These are phyloP conservation scores for Heliconius himera DNA, from an alignment of 1,140 invertebrate species.

Conservation along the genomic window DNA sequence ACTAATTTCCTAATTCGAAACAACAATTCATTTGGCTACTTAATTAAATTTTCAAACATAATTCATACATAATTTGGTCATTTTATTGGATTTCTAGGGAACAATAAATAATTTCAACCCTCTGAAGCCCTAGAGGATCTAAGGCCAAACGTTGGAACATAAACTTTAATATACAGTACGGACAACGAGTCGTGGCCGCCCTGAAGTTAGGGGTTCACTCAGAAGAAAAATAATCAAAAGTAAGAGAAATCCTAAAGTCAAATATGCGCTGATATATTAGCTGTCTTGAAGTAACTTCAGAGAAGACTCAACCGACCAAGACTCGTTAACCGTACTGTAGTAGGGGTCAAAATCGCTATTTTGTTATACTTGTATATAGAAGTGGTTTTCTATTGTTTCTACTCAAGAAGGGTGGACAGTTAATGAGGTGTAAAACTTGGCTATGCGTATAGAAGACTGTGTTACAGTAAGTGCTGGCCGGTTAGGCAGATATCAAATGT, in stretches of 20 bases:
- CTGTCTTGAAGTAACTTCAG: no score
- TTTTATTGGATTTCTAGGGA: slow-evolving; percentile 6
- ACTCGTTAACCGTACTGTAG: neutral
- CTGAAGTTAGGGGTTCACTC: no score
- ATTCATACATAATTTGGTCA: neutral
- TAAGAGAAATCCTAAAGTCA: no score
- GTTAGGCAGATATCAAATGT: neutral
- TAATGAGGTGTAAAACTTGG: slow-evolving; percentile 9
- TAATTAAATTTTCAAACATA: slow-evolving; percentile 9
- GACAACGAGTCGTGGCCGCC: no score
- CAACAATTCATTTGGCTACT: neutral
- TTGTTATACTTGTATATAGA: neutral
- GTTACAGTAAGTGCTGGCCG: neutral
- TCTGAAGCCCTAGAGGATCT: neutral
- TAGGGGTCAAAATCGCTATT: neutral
- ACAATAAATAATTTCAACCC: slow-evolving; percentile 4
- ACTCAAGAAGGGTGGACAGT: neutral
- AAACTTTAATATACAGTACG: neutral
- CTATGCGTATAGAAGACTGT: neutral
- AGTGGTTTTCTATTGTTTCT: neutral
- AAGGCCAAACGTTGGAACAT: neutral
- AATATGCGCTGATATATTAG: no score
- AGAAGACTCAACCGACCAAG: no score
- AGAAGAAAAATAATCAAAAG: no score
- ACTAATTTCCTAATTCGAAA: slow-evolving; percentile 6